A percentile compares a stretch with the other conserved stretches of the same genome.
Conservation (phyloP, 2,797 vertebrate species). For the Hybognathus amarus region DNA sequence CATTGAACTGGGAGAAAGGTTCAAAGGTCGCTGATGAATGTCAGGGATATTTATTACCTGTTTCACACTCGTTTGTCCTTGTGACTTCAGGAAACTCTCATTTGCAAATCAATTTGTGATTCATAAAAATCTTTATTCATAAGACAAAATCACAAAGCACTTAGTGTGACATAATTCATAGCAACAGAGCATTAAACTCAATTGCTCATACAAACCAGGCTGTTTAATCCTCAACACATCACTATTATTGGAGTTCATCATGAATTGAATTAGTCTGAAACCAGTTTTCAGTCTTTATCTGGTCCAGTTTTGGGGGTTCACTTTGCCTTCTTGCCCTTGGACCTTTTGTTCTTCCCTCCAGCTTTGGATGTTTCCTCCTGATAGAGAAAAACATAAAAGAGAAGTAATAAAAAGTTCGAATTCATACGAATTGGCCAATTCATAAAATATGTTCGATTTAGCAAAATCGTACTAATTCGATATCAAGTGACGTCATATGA, state of each 20-base stretch:
- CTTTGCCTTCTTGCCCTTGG: slow-evolving; percentile 79
- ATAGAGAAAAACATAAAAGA: slow-evolving; percentile 7
- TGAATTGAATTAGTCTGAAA: background rate
- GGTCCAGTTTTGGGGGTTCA: slow-evolving; percentile 43
- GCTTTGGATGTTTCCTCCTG: slow-evolving; percentile 77
- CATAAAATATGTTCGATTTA: too few species aligned
- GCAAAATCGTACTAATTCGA: too few species aligned
- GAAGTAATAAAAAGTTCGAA: background rate
- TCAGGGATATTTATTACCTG: background rate
- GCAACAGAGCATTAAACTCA: slow-evolving; percentile 7
- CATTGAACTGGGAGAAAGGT: slow-evolving; percentile 3
- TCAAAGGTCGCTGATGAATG: slow-evolving; percentile 13
- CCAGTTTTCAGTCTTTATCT: background rate
- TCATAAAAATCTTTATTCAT: slow-evolving; percentile 51
- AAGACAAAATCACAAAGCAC: slow-evolving; percentile 23
- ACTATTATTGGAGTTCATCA: background rate
- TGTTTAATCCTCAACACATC: background rate
- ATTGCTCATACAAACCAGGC: background rate
- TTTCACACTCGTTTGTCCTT: background rate
- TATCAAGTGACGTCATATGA: too few species aligned
- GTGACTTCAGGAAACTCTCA: slow-evolving; percentile 32
- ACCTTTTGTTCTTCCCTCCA: slow-evolving; percentile 73
- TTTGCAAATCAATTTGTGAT: slow-evolving; percentile 49
- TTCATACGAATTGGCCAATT: too few species aligned
- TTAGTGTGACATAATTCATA: background rate